These are phyloP conservation scores for Galerucella pusilla DNA, from an alignment of 2,888 invertebrate genomes.

Conservation along the genomic window DNA sequence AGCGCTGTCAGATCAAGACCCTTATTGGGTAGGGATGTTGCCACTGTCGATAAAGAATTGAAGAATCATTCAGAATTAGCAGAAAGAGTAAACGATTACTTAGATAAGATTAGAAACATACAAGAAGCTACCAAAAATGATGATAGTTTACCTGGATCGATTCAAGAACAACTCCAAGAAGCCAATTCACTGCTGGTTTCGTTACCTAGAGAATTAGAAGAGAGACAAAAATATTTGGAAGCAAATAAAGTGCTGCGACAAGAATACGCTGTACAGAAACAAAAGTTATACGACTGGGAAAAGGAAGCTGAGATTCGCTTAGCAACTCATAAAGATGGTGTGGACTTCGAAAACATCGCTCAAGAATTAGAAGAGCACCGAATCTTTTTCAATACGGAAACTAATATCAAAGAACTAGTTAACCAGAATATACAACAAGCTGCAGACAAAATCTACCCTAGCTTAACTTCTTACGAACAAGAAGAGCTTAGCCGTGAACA, in stretches of 20 bases:
- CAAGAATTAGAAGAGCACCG: slow-evolving; percentile 89
- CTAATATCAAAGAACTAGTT: slow-evolving; percentile 81
- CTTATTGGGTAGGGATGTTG: slow-evolving; percentile 79
- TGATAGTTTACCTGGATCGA: slow-evolving; percentile 81
- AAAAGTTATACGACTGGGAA: slow-evolving; percentile 85
- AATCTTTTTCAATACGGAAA: slow-evolving; percentile 84
- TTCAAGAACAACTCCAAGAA: slow-evolving; percentile 87
- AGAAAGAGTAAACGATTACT: slow-evolving; percentile 75
- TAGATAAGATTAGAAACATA: slow-evolving; percentile 72
- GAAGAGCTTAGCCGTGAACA: slow-evolving; percentile 85
- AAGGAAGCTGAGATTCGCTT: slow-evolving; percentile 83
- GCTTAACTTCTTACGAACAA: slow-evolving; percentile 82
- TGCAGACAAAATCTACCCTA: slow-evolving; percentile 90
- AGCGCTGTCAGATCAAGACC: slow-evolving; percentile 85
- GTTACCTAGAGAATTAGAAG: slow-evolving; percentile 83
- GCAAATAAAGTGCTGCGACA: slow-evolving; percentile 81
- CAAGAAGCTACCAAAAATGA: slow-evolving; percentile 79
- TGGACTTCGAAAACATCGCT: slow-evolving; percentile 87
- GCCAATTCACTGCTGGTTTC: slow-evolving; percentile 82
- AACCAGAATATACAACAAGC: slow-evolving; percentile 85
- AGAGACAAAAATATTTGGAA: slow-evolving; percentile 82
- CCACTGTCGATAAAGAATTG: slow-evolving; percentile 85
- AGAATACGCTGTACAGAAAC: slow-evolving; percentile 80
- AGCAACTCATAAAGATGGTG: slow-evolving; percentile 82
- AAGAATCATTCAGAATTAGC: slow-evolving; percentile 78